Conservation (phyloP, 35 echinoderm and acorn worm species). For the Lytechinus variegatus region DNA sequence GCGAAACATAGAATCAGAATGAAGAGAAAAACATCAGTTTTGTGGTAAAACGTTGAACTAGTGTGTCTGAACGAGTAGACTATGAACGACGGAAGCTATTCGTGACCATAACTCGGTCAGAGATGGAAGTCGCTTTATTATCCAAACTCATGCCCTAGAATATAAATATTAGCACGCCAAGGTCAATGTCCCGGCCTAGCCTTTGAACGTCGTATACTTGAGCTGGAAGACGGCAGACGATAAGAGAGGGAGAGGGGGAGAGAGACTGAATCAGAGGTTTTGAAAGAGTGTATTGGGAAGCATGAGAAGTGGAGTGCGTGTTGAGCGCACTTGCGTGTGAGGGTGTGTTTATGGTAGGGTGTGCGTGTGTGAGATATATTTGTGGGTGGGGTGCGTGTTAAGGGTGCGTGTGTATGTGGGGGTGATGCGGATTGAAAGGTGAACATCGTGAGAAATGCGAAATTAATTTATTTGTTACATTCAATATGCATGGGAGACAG, state of each 20-base stretch:
- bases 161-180: conserved; percentile 37
- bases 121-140: conserved; percentile 37
- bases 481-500: too few relatives aligned
- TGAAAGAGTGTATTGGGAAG: neutral
- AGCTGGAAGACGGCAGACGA: neutral
- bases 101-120: conserved; percentile 25
- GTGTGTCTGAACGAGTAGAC: neutral
- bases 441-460: too few relatives aligned
- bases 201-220: neutral
- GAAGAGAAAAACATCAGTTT: too few relatives aligned
- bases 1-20: too few relatives aligned
- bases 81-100: conserved; percentile 24
- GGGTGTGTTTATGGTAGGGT: too few relatives aligned
- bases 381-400: too few relatives aligned
- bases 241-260: neutral
- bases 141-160: neutral
- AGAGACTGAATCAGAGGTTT: neutral
- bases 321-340: too few relatives aligned
- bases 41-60: neutral
- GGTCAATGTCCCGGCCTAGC: conserved; percentile 18
- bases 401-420: too few relatives aligned
- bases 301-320: too few relatives aligned
- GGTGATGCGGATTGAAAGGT: too few relatives aligned
- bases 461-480: too few relatives aligned
- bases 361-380: too few relatives aligned